Evolutionary conservation across 2,113 vertebrate genomes (phyloP), one percentile per base, ranked within the genome.

Genomic region (Anoura caudifer): DNA sequence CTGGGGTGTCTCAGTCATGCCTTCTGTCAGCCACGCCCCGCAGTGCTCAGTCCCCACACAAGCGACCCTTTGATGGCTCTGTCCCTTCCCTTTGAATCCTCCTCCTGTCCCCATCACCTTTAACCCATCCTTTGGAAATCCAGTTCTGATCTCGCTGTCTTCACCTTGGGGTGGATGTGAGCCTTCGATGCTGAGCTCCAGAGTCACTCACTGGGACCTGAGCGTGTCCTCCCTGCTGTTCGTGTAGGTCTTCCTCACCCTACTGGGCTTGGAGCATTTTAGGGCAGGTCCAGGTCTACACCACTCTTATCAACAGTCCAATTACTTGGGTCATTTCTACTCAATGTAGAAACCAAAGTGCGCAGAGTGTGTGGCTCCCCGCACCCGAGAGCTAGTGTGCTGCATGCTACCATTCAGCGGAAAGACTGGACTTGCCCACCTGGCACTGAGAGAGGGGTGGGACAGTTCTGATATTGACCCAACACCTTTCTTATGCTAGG

Each of bases 151-250:
- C 65, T 47, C 0, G 0, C 56, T 43, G 28, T 69, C 20, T 52
- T 45, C 6, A 1, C 47, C 5, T 20, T 0, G 5, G 9, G 41
- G 38, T 22, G 17, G 33, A 36, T 22, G 20, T 10, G n/a, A n/a
- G 16, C 36, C 65, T 24, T 5, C 14, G 38, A 36, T 7, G 31
- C 41, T 36, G 47, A 84, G 5, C 20, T 52, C 14, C 19, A 5
- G 38, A 36, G 3, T 50, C 63, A 26, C 24, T 26, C 63, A 12
- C 59, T 28, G 1, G 52, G 52, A 31, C 36, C 65, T 61, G 61
- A 36, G 41, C 0, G 0, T 13, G 24, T 50, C 43, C 26, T 2
- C 6, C 22, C 3, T 43, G 45, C 61, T 19, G 3, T 76, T 31
- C 15, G 10, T 24, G 3, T 45, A 31, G 3, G 16, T 33, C 11